These are phyloP conservation scores for Clarias batrachus DNA, from an alignment of 2,113 vertebrate species.

Conservation along the genomic window DNA sequence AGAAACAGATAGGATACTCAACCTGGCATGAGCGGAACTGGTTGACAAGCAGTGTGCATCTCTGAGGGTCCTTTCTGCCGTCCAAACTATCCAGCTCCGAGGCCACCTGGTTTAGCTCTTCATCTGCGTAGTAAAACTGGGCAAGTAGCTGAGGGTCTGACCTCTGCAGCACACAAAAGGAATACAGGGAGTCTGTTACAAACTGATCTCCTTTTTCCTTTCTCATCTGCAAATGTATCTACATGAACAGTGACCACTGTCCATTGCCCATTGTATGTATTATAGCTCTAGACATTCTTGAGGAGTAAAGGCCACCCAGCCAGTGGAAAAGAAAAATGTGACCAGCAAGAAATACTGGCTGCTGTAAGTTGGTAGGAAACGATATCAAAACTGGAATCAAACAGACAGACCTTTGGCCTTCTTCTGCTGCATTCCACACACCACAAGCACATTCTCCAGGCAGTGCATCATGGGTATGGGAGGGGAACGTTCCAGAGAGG, in stretches of 20 bases:
- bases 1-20: conserved; percentile 39
- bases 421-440: conserved; percentile 62
- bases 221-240: not conserved
- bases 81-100: conserved; percentile 94
- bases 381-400: conserved; percentile 26
- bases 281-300: conserved; percentile 8
- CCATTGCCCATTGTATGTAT: not conserved
- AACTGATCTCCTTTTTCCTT: not conserved
- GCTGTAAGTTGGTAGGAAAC: not conserved
- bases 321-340: conserved; percentile 17
- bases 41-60: conserved; percentile 93
- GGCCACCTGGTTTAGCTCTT: conserved; percentile 95
- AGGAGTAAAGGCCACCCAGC: conserved; percentile 10
- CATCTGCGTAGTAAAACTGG: conserved; percentile 96
- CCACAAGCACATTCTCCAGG: conserved; percentile 65
- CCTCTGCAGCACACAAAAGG: conserved; percentile 72
- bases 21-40: conserved; percentile 98
- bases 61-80: conserved; percentile 93
- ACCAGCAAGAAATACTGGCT: not conserved
- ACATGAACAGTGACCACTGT: not conserved
- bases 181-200: conserved; percentile 28
- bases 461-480: conserved; percentile 57
- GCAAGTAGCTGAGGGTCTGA: conserved; percentile 94
- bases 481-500: conserved; percentile 4
- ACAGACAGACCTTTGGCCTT: conserved; percentile 54